These are phyloP conservation scores for Atherinomorus stipes DNA, from an alignment of 2,113 vertebrate genomes.

Conservation along the genomic window DNA sequence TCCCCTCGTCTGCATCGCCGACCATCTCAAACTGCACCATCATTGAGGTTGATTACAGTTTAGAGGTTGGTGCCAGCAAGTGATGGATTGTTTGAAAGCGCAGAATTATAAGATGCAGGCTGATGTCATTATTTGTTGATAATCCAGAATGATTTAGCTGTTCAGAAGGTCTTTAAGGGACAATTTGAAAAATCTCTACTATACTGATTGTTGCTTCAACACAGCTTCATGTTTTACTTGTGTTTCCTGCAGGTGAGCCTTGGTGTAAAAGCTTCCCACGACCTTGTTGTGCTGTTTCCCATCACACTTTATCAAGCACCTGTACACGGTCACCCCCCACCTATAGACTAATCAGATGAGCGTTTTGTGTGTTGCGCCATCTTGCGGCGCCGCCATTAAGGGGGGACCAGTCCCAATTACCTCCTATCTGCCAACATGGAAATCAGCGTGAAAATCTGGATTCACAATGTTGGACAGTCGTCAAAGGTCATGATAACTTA, in stretches of 20 bases:
- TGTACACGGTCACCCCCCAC: not conserved
- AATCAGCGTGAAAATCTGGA: no score
- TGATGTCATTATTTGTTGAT: not conserved
- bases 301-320: slow-evolving; percentile 55
- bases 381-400: no score
- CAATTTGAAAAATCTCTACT: no score
- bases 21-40: slow-evolving; percentile 71
- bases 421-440: no score
- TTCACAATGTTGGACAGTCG: no score
- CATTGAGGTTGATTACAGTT: slow-evolving; percentile 39
- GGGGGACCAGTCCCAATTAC: no score
- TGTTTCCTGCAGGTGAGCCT: slow-evolving; percentile 50
- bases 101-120: not conserved
- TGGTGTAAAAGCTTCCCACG: not conserved
- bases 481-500: no score
- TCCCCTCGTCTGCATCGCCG: slow-evolving; percentile 24
- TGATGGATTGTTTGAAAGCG: not conserved
- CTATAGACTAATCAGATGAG: no score
- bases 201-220: not conserved
- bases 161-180: not conserved
- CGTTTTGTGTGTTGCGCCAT: no score
- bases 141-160: slow-evolving; percentile 1
- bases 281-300: slow-evolving; percentile 59
- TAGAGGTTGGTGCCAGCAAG: slow-evolving; percentile 56
- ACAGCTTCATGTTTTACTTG: not conserved